Conservation (phyloP, 2,113 vertebrate genomes). For the Synchiropus splendidus region DNA sequence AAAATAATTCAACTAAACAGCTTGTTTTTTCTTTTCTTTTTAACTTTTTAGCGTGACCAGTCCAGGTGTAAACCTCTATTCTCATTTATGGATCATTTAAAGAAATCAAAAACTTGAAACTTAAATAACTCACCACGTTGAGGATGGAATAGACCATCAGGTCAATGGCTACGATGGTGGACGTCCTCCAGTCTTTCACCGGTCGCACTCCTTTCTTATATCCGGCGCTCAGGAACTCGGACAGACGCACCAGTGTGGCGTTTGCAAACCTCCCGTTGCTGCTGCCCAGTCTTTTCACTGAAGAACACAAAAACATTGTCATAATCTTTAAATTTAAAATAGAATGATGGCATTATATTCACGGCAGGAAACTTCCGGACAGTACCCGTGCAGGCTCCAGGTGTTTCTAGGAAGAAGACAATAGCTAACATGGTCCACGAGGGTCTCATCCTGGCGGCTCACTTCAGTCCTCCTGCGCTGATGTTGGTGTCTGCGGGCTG, state of each 20-base stretch:
- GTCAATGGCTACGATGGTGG: slow-evolving; percentile 83
- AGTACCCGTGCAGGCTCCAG: slow-evolving; percentile 45
- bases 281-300: slow-evolving; percentile 49
- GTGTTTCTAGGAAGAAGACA: slow-evolving; percentile 23
- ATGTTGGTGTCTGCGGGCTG: slow-evolving; percentile 7
- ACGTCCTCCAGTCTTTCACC: slow-evolving; percentile 81
- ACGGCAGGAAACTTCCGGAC: not conserved
- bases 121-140: slow-evolving; percentile 84
- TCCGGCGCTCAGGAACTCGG: slow-evolving; percentile 65
- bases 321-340: too few relatives aligned
- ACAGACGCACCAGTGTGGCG: slow-evolving; percentile 73
- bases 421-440: slow-evolving; percentile 33
- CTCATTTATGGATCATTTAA: too few relatives aligned
- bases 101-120: too few relatives aligned
- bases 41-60: too few relatives aligned
- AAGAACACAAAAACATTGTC: not conserved
- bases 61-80: too few relatives aligned
- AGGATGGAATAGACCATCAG: slow-evolving; percentile 94
- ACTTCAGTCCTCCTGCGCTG: slow-evolving; percentile 5
- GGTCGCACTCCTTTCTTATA: slow-evolving; percentile 87
- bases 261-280: slow-evolving; percentile 33
- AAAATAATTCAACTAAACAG: too few relatives aligned
- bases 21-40: too few relatives aligned
- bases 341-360: too few relatives aligned
- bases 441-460: slow-evolving; percentile 43